phyloP scores from a whole-genome alignment of 2,888 invertebrate genomes.

The Erannis defoliaria region DNA sequence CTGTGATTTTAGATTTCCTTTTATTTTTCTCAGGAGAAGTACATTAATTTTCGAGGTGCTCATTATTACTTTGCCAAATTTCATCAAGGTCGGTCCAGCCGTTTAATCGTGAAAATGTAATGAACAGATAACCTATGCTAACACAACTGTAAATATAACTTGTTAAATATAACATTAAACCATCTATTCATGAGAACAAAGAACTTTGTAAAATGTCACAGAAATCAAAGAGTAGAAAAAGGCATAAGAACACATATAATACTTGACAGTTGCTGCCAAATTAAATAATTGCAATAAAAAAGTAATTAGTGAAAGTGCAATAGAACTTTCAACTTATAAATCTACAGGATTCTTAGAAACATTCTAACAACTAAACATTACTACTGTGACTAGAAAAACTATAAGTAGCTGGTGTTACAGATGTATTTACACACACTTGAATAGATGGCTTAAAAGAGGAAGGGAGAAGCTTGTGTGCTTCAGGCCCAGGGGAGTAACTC shows the following conservation, averaged over 20 bases:
- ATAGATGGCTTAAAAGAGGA: conserved; percentile 84
- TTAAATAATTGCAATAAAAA: conserved; percentile 21
- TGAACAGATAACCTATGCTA: background rate
- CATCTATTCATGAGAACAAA: conserved; percentile 29
- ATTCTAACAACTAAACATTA: conserved; percentile 73
- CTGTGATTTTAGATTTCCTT: too few species aligned
- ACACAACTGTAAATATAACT: background rate
- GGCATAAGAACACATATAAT: background rate
- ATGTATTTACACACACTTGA: conserved; percentile 84
- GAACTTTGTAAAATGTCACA: background rate
- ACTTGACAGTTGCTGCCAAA: background rate
- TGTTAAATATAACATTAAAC: conserved; percentile 12
- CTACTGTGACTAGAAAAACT: conserved; percentile 86
- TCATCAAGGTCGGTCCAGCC: too few species aligned
- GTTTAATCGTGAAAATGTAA: too few species aligned
- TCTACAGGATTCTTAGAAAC: conserved; percentile 54
- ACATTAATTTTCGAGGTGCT: too few species aligned
- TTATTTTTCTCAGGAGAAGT: too few species aligned
- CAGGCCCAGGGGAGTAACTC: conserved; percentile 82
- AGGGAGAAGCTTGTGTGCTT: conserved; percentile 83
- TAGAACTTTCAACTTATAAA: conserved; percentile 48
- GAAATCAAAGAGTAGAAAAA: background rate
- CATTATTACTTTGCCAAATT: too few species aligned
- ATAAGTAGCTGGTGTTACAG: conserved; percentile 84
- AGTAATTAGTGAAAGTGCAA: conserved; percentile 78